Conservation (phyloP, 2,888 invertebrate genomes). For the Ptilodon capucinus region DNA sequence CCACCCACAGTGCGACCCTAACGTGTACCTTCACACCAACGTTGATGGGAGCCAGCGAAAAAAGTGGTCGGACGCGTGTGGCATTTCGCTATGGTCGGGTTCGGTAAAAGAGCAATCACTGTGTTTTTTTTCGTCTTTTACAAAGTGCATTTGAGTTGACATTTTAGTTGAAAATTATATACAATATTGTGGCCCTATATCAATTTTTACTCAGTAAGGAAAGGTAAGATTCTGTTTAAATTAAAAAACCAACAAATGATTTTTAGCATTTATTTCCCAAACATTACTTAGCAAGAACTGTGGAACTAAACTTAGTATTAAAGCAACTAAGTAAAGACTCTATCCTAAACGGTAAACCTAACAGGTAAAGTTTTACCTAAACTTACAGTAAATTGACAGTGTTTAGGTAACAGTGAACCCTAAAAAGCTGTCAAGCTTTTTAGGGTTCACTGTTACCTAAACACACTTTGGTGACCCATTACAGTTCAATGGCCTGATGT, state of each 20-base stretch:
- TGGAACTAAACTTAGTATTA: too few species aligned
- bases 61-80: constrained; percentile 28
- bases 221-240: too few species aligned
- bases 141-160: neutral
- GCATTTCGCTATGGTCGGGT: constrained; percentile 25
- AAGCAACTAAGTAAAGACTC: too few species aligned
- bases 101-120: constrained; percentile 7
- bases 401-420: constrained; percentile 3
- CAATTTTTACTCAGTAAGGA: too few species aligned
- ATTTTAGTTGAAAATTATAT: too few species aligned
- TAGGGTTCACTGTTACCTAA: too few species aligned
- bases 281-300: too few species aligned
- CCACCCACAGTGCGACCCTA: constrained; percentile 37
- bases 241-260: too few species aligned
- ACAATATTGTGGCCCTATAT: too few species aligned
- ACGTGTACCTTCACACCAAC: constrained; percentile 17
- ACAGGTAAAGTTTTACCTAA: neutral
- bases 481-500: constrained; percentile 25
- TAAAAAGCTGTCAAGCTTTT: constrained; percentile 28
- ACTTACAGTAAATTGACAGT: neutral
- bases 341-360: too few species aligned
- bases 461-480: too few species aligned
- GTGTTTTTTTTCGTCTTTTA: neutral
- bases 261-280: too few species aligned
- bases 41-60: constrained; percentile 23